Base-by-base conservation (phyloP, 92 coral and sea anemone genomes). In the Anthopleura xanthogrammica region DNA sequence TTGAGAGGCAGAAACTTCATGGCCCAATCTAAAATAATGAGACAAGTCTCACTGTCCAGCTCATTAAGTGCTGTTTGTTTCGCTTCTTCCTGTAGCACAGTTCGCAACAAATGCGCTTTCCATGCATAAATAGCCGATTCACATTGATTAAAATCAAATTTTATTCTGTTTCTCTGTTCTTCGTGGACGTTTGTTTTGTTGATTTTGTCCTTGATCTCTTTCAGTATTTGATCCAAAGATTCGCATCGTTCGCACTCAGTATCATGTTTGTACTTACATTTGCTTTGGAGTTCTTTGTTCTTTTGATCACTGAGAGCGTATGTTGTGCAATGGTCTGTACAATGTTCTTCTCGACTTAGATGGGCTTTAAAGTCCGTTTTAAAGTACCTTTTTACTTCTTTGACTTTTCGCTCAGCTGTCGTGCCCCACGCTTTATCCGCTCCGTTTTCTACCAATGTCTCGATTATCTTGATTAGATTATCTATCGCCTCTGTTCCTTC, bases 401-500 rank as follows among this genome's bases (percentile, higher is more conserved):
- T 77, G 8, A 84, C 22, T 42, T 43, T 8, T 7, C 50, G 10
- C 55, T 77, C 85, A 3, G 55, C 68, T 14, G 14, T 8, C 64
- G 55, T 73, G 12, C 39, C 12, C 89, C 86, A 86, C 20, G 9
- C 4, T 19, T 13, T 39, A 29, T 81, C 85, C 4, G 39, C 88
- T 10, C 88, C 91, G 52, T 80, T 75, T 13, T 74, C 91, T 9
- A 29, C 81, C 41, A 88, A 17, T 3, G 82, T 48, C 65, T 64
- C 60, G 29, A 88, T 36, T 16, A 79, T 17, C 20, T 84, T 36
- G 41, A 41, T 20, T 17, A 80, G 60, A 76, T 56, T 84, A 43
- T 88, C 88, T 16, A 85, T 73, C 12, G 89, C 89, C 52, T 80
- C 85, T 62, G 91, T 79, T 16, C 91, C 88, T 41, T 84, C 91